These are phyloP conservation scores for Selene dorsalis DNA, from an alignment of 2,797 vertebrate genomes.

Conservation along the genomic window DNA sequence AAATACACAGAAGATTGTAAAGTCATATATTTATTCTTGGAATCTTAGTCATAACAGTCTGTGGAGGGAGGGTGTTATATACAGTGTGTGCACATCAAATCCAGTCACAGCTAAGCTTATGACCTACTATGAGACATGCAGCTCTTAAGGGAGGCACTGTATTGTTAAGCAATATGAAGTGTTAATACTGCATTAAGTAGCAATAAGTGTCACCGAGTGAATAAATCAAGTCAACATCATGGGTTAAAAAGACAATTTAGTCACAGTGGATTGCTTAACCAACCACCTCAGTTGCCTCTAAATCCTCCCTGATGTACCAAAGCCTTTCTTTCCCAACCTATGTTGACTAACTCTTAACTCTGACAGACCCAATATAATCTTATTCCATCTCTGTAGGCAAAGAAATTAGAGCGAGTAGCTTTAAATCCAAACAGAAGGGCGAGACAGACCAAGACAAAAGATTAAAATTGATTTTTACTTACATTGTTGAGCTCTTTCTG, in stretches of 20 bases:
- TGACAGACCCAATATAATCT: not conserved
- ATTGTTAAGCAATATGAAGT: not conserved
- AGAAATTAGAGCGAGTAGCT: not conserved
- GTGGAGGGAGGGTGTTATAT: not conserved
- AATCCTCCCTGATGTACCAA: not conserved
- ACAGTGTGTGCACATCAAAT: not conserved
- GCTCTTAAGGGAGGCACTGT: not conserved
- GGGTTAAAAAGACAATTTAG: not conserved
- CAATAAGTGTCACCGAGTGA: not conserved
- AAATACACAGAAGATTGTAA: not conserved
- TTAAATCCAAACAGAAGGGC: not conserved
- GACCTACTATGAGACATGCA: slow-evolving; percentile 6
- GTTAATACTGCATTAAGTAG: not conserved
- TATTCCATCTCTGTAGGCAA: not conserved
- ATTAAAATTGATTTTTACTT: slow-evolving; percentile 46
- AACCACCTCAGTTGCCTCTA: not conserved
- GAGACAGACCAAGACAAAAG: slow-evolving; percentile 3
- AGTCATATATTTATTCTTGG: slow-evolving; percentile 1
- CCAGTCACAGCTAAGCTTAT: slow-evolving; percentile 5
- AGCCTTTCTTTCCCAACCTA: slow-evolving; percentile 1
- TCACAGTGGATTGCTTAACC: slow-evolving; percentile 3
- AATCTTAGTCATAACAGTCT: slow-evolving; percentile 21
- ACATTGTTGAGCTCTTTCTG: slow-evolving; percentile 94
- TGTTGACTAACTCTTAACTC: not conserved
- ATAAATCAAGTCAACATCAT: not conserved